phyloP scores from a whole-genome alignment of 2,113 vertebrate genomes.

The Thalassarche chlororhynchos region DNA sequence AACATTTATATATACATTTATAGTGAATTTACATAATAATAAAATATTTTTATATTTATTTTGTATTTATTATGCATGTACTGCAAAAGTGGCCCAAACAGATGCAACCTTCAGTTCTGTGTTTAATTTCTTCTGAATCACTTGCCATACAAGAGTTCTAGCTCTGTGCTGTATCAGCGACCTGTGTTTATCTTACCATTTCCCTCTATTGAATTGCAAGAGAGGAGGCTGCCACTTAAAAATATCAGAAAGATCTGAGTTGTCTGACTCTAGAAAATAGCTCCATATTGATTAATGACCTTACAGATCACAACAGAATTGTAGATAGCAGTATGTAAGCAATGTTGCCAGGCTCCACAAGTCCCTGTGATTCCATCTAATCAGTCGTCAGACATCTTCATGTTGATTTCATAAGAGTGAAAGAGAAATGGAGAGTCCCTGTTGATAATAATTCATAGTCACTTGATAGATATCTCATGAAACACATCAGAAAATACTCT shows the following conservation, averaged over 20 bases:
- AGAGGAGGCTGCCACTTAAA: background rate
- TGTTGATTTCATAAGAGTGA: conserved; percentile 20
- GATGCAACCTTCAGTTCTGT: background rate
- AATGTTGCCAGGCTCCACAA: background rate
- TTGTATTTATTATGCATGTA: background rate
- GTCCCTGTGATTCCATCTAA: conserved; percentile 6
- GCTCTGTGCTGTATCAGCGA: background rate
- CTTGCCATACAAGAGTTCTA: background rate
- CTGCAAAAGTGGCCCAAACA: background rate
- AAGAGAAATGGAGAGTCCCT: background rate
- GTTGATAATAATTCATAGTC: background rate
- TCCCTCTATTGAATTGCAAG: background rate
- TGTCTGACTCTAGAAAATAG: background rate
- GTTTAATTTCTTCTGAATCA: background rate
- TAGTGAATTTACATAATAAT: background rate
- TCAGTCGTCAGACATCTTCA: background rate
- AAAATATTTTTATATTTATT: background rate
- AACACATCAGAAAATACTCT: background rate
- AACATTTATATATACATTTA: background rate
- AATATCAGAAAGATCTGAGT: background rate
- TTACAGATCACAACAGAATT: background rate
- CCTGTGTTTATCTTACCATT: background rate
- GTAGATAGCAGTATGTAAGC: background rate
- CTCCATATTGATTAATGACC: conserved; percentile 36
- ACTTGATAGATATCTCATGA: background rate